A percentile compares a stretch with the other conserved stretches of the same genome.
These are phyloP conservation scores for Apamea epomidion DNA, from an alignment of 2,888 invertebrate genomes.

Conservation along the genomic window DNA sequence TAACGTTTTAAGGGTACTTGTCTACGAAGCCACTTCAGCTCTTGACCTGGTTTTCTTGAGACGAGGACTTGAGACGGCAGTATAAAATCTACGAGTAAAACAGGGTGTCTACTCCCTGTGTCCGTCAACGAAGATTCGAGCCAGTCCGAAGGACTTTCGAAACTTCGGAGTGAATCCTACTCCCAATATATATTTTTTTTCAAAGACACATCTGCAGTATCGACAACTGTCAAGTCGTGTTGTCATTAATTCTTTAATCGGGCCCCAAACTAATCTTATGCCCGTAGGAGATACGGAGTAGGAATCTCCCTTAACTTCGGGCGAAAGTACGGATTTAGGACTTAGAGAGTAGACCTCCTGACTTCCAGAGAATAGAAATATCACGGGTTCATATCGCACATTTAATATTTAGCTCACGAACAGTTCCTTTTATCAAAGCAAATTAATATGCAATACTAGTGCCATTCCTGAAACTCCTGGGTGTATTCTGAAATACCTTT, in stretches of 20 bases:
- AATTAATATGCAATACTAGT: slow-evolving; percentile 63
- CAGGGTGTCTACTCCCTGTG: not conserved
- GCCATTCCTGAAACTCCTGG: slow-evolving; percentile 54
- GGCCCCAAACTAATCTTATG: too few relatives aligned
- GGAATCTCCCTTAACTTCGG: too few relatives aligned
- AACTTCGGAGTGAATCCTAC: not conserved
- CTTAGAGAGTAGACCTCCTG: not conserved
- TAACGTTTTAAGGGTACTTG: slow-evolving; percentile 34
- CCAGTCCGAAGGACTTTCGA: not conserved
- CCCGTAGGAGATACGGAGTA: too few relatives aligned
- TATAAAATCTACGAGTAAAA: slow-evolving; percentile 21
- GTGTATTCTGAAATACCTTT: slow-evolving; percentile 43
- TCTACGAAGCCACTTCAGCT: slow-evolving; percentile 47
- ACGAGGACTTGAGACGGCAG: slow-evolving; percentile 24
- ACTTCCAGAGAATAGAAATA: slow-evolving; percentile 3
- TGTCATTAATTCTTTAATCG: too few relatives aligned
- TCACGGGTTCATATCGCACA: slow-evolving; percentile 26
- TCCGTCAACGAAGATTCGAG: not conserved
- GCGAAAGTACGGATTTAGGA: too few relatives aligned
- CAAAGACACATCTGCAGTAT: too few relatives aligned
- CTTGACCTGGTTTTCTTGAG: slow-evolving; percentile 54
- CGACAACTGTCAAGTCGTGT: too few relatives aligned
- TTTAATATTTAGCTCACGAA: slow-evolving; percentile 48
- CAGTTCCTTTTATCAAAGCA: slow-evolving; percentile 47
- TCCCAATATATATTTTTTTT: too few relatives aligned